Base-by-base conservation (phyloP, 1,140 invertebrate genomes). In the Battus philenor region DNA sequence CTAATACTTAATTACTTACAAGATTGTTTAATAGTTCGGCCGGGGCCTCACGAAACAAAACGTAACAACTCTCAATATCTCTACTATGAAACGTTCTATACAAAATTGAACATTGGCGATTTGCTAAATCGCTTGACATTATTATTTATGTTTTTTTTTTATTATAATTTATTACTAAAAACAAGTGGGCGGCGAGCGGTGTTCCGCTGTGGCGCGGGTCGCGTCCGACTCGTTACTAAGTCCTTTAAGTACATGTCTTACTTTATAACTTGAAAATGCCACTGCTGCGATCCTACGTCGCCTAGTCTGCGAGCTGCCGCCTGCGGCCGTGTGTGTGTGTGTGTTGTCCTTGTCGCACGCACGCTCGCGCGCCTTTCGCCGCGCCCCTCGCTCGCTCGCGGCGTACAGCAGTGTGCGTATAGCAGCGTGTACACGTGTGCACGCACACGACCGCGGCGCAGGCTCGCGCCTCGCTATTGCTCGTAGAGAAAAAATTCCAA, bases 1-100 rank as follows among this genome's bases (percentile, higher is more conserved):
- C 81, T 85, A 82, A 85, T 81, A 82, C 81, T 81, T 75, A 80
- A 78, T 81, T 81, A 84, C 73, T 82, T 82, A 82, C 74, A 81
- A 84, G 80, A 84, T 74, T 75, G 80, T 83, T 73, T 74, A 73
- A 78, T 75, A 78, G 65, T 72, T 68, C 67, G 73, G 57, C 65
- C 64, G 57, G 47, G 38, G 57, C 59, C 63, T 67, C 70, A 64
- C 67, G 52, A 74, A 73, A 77, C 53, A 65, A 75, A 77, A 78
- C 74, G 67, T 79, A 83, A 83, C 76, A 83, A 83, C 69, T 76
- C 67, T 75, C 73, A 71, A 78, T 80, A 80, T 58, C 73, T 61
- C 80, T 84, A 84, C 80, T 81, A 82, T 76, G 76, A 84, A 84
- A 79, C 80, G 68, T 79, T 74, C 78, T 84, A 84, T 82, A 84